Conservation (phyloP, 30 jellyfish, hydroid and myxozoan genomes). For the Hydractinia echinata region DNA sequence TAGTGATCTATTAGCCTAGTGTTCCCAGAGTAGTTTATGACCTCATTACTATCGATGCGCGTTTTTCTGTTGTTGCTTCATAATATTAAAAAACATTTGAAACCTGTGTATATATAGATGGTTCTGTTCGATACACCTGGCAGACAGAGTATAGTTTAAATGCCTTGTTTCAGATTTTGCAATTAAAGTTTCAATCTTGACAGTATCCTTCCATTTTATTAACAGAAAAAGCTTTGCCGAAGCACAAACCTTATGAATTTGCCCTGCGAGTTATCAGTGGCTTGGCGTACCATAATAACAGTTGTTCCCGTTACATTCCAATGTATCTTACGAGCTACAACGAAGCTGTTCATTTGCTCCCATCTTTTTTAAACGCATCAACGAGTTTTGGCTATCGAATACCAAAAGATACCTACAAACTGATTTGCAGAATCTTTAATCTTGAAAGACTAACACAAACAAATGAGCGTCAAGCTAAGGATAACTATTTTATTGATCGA, state of each 20-base stretch:
- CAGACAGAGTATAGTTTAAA: too few species aligned
- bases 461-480: background rate
- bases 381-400: constrained; percentile 18
- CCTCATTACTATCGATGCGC: too few species aligned
- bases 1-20: too few species aligned
- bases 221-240: background rate
- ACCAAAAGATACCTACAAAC: constrained; percentile 19
- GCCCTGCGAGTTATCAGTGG: constrained; percentile 33
- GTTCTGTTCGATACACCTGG: too few species aligned
- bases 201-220: background rate
- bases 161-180: too few species aligned
- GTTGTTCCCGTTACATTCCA: constrained; percentile 34
- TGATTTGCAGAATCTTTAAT: background rate
- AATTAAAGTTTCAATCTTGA: too few species aligned
- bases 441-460: background rate
- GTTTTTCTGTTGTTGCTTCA: too few species aligned
- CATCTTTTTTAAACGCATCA: constrained; percentile 17
- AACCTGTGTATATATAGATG: too few species aligned
- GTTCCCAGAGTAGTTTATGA: too few species aligned
- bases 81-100: too few species aligned
- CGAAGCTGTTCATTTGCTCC: constrained; percentile 19
- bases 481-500: constrained; percentile 1
- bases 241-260: constrained; percentile 39
- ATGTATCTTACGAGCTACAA: constrained; percentile 18
- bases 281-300: constrained; percentile 26